Evolutionary conservation across 2,797 vertebrate genomes (phyloP).

Genomic region (Argya squamiceps): DNA sequence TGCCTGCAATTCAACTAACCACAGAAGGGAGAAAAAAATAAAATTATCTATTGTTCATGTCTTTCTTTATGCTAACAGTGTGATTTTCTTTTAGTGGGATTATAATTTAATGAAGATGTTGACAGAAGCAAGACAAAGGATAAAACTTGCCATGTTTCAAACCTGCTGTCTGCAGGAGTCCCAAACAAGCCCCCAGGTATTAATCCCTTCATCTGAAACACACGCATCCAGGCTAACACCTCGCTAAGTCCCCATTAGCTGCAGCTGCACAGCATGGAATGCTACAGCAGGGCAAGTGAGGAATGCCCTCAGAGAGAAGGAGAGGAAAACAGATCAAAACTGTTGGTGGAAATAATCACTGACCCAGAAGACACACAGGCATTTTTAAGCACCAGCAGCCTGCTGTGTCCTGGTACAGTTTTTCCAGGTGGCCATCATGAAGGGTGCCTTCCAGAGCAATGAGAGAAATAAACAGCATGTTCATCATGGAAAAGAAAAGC

Average conservation of each 20-base stretch:
- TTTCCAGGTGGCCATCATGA: not conserved
- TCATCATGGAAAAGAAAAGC: not conserved
- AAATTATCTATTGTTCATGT: not conserved
- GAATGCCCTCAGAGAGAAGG: not conserved
- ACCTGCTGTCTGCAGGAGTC: not conserved
- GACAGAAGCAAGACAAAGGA: not conserved
- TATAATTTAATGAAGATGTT: not conserved
- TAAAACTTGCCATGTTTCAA: not conserved
- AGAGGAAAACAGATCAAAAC: not conserved
- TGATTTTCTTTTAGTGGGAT: not conserved
- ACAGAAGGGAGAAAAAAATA: not conserved
- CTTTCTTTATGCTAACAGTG: not conserved
- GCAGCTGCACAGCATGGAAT: not conserved
- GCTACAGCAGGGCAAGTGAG: not conserved
- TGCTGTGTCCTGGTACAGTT: not conserved
- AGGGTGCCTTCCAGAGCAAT: not conserved
- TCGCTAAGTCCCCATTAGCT: not conserved
- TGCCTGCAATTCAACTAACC: not conserved
- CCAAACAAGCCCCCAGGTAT: not conserved
- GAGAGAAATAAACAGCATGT: not conserved
- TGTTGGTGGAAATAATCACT: not conserved
- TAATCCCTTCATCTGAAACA: constrained; percentile 11
- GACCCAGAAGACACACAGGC: not conserved
- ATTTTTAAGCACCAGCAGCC: not conserved
- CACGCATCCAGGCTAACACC: not conserved